Base-by-base conservation (phyloP, 2,888 invertebrate genomes). In the Scrobipalpa atriplicella region DNA sequence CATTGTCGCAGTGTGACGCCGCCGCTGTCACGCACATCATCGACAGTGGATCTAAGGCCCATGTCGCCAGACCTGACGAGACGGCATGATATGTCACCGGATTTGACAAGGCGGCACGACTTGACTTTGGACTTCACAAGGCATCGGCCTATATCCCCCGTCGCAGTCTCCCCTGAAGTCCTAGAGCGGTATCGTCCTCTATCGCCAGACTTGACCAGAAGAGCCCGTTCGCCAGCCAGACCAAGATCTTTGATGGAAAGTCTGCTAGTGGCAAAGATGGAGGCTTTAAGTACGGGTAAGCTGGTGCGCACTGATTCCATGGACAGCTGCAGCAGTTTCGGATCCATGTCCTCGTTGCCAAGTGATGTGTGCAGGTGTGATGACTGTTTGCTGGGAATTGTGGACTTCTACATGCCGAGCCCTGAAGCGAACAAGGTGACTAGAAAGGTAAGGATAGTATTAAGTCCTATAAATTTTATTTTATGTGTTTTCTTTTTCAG, bases 181-280 rank as follows among this genome's bases (percentile, higher is more conserved):
- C 70, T 88, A 63, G 86, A 85, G 5, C 81, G 72, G 62, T 89
- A 73, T 67, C 78, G 89, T 16, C 86, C 90, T 0, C 72, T 93
- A 9, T 90, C 93, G 0, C 94, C 94, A 21, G 92, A 92, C 66
- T 82, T 92, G n/a, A 80, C 86, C 0, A 73, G 90, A 11, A 73
- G 92, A 6, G 89, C 91, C 1, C 80, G 90, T 0, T 94, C 94
- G 21, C 94, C 94, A 0, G 93, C 92, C n/a, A 89, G 94, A 64
- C 95, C 95, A n/a, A 93, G 95, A 72, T 95, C 95, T n/a, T 87
- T 97, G 36, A 97, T 97, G 97, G 97, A 97, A 83, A 95, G 95
- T 68, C 87, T 97, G 66, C 90, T 97, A 66, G 95, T 96, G 58
- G 96, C 96, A 6, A 97, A 97, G 86, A 97, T 97, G 94, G 97